These are phyloP conservation scores for Chionoecetes opilio DNA, from an alignment of 1,140 invertebrate genomes.

Conservation along the genomic window DNA sequence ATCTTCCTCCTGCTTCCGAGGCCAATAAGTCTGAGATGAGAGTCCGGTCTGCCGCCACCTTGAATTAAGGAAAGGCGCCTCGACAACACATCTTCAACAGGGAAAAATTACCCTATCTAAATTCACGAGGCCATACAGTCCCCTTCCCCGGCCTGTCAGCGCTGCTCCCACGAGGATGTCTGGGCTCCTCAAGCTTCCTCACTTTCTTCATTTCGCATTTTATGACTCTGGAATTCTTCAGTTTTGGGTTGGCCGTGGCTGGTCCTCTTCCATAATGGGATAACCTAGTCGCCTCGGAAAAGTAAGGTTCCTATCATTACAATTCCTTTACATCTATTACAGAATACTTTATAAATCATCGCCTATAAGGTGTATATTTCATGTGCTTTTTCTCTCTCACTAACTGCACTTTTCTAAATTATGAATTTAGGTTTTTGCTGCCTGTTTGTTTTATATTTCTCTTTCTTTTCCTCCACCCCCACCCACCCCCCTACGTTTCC, in stretches of 20 bases:
- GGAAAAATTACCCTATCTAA: constrained; percentile 66
- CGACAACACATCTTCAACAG: constrained; percentile 50
- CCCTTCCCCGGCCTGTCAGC: constrained; percentile 34
- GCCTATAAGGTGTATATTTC: background rate
- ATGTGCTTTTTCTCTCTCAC: background rate
- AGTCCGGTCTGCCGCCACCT: background rate
- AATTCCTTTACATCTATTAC: background rate
- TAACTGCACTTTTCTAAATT: background rate
- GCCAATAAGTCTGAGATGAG: background rate
- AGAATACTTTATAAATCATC: background rate
- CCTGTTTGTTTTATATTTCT: constrained; percentile 6
- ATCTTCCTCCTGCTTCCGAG: background rate
- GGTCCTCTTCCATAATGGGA: constrained; percentile 3
- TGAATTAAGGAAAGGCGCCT: constrained; percentile 1
- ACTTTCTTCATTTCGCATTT: constrained; percentile 46
- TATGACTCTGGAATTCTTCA: constrained; percentile 35
- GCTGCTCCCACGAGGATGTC: background rate
- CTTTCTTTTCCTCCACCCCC: background rate
- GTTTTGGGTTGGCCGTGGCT: background rate
- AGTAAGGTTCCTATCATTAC: background rate
- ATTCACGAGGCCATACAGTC: constrained; percentile 49
- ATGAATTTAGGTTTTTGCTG: background rate
- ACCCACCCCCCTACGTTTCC: background rate
- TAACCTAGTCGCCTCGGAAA: constrained; percentile 5
- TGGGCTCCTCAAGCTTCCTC: background rate